Percentiles rank a stretch among this genome's conserved stretches.
Conservation (phyloP, 2,888 invertebrate genomes). For the Tupiocoris notatus region DNA sequence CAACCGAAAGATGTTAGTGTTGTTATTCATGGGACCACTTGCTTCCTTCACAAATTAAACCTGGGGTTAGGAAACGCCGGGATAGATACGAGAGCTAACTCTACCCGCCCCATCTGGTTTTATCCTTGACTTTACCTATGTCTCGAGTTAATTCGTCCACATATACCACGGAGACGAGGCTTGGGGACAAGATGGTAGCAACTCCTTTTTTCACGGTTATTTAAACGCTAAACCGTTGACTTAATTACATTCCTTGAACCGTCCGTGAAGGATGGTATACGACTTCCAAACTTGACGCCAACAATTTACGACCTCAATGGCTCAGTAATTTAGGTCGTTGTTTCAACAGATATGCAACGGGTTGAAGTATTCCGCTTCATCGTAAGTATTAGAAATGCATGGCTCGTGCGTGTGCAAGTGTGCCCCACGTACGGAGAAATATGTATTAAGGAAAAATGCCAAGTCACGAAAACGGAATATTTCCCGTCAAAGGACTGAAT, state of each 20-base stretch:
- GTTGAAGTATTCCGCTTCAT: background rate
- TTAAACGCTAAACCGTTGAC: slow-evolving; percentile 14
- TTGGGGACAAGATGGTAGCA: background rate
- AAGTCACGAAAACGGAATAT: too few species aligned
- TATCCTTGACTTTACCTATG: background rate
- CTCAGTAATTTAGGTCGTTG: slow-evolving; percentile 24
- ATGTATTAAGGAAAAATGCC: too few species aligned
- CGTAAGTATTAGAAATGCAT: background rate
- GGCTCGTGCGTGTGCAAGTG: too few species aligned
- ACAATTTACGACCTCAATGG: background rate
- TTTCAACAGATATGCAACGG: background rate
- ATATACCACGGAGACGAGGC: slow-evolving; percentile 4
- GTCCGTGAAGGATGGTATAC: slow-evolving; percentile 1
- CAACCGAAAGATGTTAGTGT: slow-evolving; percentile 37
- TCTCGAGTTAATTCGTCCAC: slow-evolving; percentile 18
- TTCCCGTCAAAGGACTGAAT: too few species aligned
- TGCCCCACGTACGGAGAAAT: too few species aligned
- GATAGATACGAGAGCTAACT: background rate
- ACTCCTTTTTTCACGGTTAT: background rate
- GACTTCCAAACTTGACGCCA: background rate
- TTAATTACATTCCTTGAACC: slow-evolving; percentile 31
- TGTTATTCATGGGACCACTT: slow-evolving; percentile 39
- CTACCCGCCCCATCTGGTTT: background rate
- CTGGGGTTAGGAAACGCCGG: background rate
- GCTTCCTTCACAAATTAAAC: slow-evolving; percentile 39